Percentiles rank a stretch among this genome's conserved stretches.
phyloP scores from a whole-genome alignment of 23 tunicate genomes.

The Halocynthia aurantium region DNA sequence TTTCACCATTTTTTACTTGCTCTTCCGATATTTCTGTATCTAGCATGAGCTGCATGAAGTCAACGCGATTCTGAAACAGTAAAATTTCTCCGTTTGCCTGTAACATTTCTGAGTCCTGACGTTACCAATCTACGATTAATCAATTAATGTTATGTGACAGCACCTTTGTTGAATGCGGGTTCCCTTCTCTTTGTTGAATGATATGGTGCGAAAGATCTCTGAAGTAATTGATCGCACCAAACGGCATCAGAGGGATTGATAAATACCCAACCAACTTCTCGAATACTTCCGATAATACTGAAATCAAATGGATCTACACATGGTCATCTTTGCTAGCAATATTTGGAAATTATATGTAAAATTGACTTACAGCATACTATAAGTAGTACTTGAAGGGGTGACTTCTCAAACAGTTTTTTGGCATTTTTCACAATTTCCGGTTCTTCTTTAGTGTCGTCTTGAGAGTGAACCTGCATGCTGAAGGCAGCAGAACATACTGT shows the following conservation, averaged over 20 bases:
- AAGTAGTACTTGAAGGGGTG: too few relatives aligned
- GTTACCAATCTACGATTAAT: too few relatives aligned
- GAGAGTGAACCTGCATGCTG: conserved; percentile 54
- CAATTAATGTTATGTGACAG: too few relatives aligned
- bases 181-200: not conserved
- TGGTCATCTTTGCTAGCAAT: not conserved
- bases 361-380: too few relatives aligned
- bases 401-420: not conserved
- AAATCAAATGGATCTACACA: not conserved
- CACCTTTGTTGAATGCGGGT: not conserved
- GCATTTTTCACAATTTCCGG: conserved; percentile 24
- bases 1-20: conserved; percentile 24
- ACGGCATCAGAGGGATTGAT: not conserved
- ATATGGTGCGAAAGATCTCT: not conserved
- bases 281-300: not conserved
- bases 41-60: conserved; percentile 63
- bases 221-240: not conserved
- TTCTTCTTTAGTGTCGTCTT: conserved; percentile 16
- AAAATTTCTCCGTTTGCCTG: too few relatives aligned
- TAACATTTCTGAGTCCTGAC: too few relatives aligned
- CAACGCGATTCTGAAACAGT: conserved; percentile 5
- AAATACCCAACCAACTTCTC: not conserved
- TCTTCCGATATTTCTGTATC: conserved; percentile 37
- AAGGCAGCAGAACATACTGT: conserved; percentile 80
- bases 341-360: not conserved